Base-by-base conservation (phyloP, 2,113 vertebrate species). In the Atherinomorus stipes region DNA sequence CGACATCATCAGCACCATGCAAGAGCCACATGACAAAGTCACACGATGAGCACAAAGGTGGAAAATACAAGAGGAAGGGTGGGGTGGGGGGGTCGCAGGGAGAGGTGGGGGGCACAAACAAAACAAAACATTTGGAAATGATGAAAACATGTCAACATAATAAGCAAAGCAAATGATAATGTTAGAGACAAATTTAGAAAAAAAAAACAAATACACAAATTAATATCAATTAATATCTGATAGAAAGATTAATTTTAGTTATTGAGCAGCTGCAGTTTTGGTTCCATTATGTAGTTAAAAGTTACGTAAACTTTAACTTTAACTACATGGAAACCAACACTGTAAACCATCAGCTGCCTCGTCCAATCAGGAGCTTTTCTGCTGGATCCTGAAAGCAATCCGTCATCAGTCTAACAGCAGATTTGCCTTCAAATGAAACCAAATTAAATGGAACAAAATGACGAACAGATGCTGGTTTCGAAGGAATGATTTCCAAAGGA, bases 1-100 rank as follows among this genome's bases (percentile, higher is more conserved):
- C 94, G 96, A 97, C 97, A 97, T 97, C 98, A 92, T 90, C 97
- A 97, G 96, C 96, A 96, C 96, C 98, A 99, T 98, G 97, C 97
- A 99, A 99, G 92, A 93, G 96, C 95, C 97, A 98, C 95, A 98
- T 98, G 98, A 98, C 97, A 98, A 94, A 96, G 96, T 96, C 98
- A 99, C 96, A 98, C 97, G 96, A 98, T 96, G 97, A 87, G 94
- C 96, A 98, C 95, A 95, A 94, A 97, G 96, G 97, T 97, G 95
- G 95, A 95, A 96, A 96, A 96, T 94, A 95, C 91, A 95, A 93
- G 89, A 94, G 93, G 19, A 0, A 49, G 54, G 79, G 74, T 34
- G 16, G 16, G 42, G n/a, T n/a, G n/a, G 16, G 16, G 38, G 23
- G 38, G 67, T n/a, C 26, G 34, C 12, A 50, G 40, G 25, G 53